Base-by-base conservation (phyloP, 1,140 invertebrate species). In the Eufriesea mexicana region DNA sequence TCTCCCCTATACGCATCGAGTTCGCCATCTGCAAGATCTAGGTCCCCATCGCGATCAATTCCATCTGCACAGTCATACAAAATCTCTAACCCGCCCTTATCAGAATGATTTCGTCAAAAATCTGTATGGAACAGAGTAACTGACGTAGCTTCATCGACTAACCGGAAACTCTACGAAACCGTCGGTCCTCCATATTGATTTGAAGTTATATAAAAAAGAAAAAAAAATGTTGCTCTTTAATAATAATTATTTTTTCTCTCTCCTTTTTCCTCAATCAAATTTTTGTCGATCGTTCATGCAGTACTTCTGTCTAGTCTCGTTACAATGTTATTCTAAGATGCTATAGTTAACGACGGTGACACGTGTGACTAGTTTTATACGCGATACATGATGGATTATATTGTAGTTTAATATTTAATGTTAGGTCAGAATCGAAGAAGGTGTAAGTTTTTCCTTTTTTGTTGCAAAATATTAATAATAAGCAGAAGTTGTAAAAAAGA, bases 21-120 rank as follows among this genome's bases (percentile, higher is more conserved):
- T 82, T 98, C 96, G 49, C 97, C 97, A 94, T 98, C 97, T 73
- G 96, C 97, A 82, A 98, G 95, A 88, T 97, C 96, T 91, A 97
- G 96, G 93, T 98, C 97, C 77, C 94, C 93, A 74, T 96, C 95
- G 49, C 93, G 94, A 87, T 95, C 95, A 89, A 95, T 94, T 86
- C 92, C 92, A 93, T 95, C 94, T 94, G 93, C 88, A 92, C 93
- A 92, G 87, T 92, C 87, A 93, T 47, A 89, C 54, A 90, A 89
- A 83, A 91, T 91, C 87, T 91, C 91, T 91, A 91, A 91, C 81
- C 90, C 87, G 88, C 86, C 83, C 89, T 84, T 89, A 83, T 86
- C 83, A 84, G 51, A 83, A 82, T 72, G 57, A 78, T 70, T 85
- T 86, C 67, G 68, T 84, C 77, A 84, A 84, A 80, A 89, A 70